phyloP scores from a whole-genome alignment of 2,888 invertebrate species.

The Adelphocoris suturalis region DNA sequence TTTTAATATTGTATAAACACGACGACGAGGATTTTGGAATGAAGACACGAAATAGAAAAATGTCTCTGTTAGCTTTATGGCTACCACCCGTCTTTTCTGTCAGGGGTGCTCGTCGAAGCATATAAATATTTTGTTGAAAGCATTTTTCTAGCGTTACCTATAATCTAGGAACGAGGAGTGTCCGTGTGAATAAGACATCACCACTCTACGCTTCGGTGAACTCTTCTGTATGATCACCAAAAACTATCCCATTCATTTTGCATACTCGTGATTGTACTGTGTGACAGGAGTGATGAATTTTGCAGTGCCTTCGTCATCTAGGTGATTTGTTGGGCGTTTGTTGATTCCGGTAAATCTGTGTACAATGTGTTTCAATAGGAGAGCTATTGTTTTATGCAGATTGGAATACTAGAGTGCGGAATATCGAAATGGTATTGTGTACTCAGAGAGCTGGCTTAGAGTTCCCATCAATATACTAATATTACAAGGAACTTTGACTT shows the following conservation, averaged over 20 bases:
- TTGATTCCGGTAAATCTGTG: slow-evolving; percentile 9
- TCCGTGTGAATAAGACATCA: not conserved
- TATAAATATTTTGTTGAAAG: not conserved
- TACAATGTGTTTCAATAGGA: not conserved
- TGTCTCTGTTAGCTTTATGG: slow-evolving; percentile 22
- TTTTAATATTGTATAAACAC: not conserved
- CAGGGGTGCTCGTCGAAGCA: not conserved
- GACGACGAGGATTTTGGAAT: not conserved
- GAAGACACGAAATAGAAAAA: slow-evolving; percentile 18
- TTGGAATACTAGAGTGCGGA: not conserved
- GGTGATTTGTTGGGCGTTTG: slow-evolving; percentile 28
- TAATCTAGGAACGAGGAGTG: not conserved
- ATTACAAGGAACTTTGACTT: no score
- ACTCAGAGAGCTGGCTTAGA: no score
- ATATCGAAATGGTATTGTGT: no score
- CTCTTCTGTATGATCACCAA: not conserved
- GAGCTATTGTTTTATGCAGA: slow-evolving; percentile 21
- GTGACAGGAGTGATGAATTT: not conserved
- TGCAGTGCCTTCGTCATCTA: not conserved
- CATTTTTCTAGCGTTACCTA: slow-evolving; percentile 36
- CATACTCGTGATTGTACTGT: not conserved
- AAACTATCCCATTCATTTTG: not conserved
- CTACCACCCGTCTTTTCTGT: not conserved
- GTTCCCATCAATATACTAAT: no score
- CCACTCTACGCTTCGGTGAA: not conserved